Evolutionary conservation across 2,797 vertebrate genomes (phyloP), one percentile per base, ranked within the genome.

Genomic region (Delichon dasypus): DNA sequence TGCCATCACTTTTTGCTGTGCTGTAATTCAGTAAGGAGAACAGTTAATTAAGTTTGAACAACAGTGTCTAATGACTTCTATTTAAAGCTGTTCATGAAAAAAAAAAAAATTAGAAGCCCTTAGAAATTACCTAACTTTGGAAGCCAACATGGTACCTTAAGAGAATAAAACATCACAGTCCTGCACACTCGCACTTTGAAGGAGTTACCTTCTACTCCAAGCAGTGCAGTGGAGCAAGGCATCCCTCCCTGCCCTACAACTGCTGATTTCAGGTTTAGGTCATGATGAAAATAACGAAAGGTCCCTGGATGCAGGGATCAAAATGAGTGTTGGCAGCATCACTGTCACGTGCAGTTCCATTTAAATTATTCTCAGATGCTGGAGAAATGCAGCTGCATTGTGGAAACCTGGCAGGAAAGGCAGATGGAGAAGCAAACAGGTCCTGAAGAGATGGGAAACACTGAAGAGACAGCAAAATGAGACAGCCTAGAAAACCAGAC

Each of bases 11-110:
- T 91, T 94, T 92, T 40, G 81, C 93, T 51, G 73, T 50, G 73
- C 80, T 85, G 78, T 79, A 97, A 96, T 92, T 96, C 93, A 95
- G 94, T 75, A 83, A 85, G 94, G 84, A 94, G 94, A 93, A 89
- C 65, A 95, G 92, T 90, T 95, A 97, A 96, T 97, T 97, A 96
- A 92, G 93, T 94, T 94, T 93, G 90, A 96, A 95, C 93, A 97
- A 97, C 94, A 92, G 84, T 68, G 68, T 23, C 62, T 96, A 95
- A 97, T 94, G 84, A 93, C 93, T 97, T 95, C 94, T 95, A 95
- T 92, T 95, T 95, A 95, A 97, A 96, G 75, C 90, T 89, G 65
- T 90, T 94, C 38, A 92, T 94, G 38, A 38, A 38, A 53, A 89
- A 93, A 91, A 89, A 89, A 95, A 90, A 48, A 62, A 93, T 72